Evolutionary conservation across 2,113 vertebrate species (phyloP), one percentile per base, ranked within the genome.

Genomic region (Deroptyus accipitrinus): DNA sequence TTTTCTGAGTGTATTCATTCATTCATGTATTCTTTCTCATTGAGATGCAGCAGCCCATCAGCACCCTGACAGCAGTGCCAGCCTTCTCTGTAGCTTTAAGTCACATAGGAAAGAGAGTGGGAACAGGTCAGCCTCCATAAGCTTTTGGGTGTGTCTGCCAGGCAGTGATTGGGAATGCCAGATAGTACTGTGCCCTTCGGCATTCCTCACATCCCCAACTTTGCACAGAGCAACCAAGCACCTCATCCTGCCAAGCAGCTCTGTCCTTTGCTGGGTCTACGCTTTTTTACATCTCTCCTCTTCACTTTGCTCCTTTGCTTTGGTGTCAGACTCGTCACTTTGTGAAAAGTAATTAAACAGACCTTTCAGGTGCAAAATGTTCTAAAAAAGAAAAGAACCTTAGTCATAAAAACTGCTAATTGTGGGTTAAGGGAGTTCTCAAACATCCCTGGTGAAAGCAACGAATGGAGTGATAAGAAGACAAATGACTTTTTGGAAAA

Each of bases 311-410:
- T 92, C 80, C 70, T 74, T 37, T 46, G 48, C 69, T 91, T 88
- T 79, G 44, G 46, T 74, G 88, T 90, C 30, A 81, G 44, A 54
- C 63, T 83, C 74, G 48, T 39, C 67, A 25, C 70, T 84, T 52
- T 77, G 87, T 95, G 94, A 92, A 96, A 95, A 95, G 51, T 74
- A 94, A 96, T 95, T 94, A 86, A 92, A 69, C 61, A 91, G 77
- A 93, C 75, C 78, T 86, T 59, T 70, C 37, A 48, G 39, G 39
- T 75, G 28, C 55, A 69, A 85, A 70, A 66, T 66, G n/a, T 31
- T 87, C 61, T 62, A 19, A 68, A 68, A 57, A 52, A 39, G 16
- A 35, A 39, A 68, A 94, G 13, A 84, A 33, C 15, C 12, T 27
- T 19, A 64, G 62, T 80, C 37, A 91, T 66, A 76, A 75, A 80